Conservation (phyloP, 2,797 vertebrate species). For the Pseudopleuronectes americanus region DNA sequence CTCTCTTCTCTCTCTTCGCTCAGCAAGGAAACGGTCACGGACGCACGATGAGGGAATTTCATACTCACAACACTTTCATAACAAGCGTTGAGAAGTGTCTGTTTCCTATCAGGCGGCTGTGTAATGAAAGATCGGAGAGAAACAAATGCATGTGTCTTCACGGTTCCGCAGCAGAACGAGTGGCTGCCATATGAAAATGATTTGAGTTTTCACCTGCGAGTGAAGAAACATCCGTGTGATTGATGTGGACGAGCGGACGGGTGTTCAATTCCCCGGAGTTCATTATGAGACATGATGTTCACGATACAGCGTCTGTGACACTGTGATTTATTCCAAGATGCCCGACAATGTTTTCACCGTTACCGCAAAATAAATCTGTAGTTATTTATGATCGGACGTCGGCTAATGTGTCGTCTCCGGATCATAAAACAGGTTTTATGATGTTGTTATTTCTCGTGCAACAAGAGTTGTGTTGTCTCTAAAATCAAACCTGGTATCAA, state of each 20-base stretch:
- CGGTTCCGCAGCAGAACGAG: background rate
- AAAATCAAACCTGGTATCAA: too few species aligned
- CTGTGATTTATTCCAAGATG: slow-evolving; percentile 12
- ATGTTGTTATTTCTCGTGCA: background rate
- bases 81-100: too few species aligned
- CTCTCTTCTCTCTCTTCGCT: too few species aligned
- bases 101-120: too few species aligned
- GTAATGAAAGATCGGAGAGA: background rate
- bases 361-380: slow-evolving; percentile 6
- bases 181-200: background rate
- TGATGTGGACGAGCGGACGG: background rate
- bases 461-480: too few species aligned
- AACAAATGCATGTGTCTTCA: background rate
- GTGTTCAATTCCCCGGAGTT: background rate
- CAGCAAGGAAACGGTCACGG: background rate
- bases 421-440: background rate
- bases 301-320: background rate
- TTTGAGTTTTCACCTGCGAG: background rate
- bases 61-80: background rate
- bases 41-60: background rate
- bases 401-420: background rate
- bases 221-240: background rate
- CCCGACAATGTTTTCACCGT: background rate
- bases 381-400: slow-evolving; percentile 4
- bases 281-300: background rate